These are phyloP conservation scores for Ivindomyrus marchei DNA, from an alignment of 2,113 vertebrate genomes.

Conservation along the genomic window DNA sequence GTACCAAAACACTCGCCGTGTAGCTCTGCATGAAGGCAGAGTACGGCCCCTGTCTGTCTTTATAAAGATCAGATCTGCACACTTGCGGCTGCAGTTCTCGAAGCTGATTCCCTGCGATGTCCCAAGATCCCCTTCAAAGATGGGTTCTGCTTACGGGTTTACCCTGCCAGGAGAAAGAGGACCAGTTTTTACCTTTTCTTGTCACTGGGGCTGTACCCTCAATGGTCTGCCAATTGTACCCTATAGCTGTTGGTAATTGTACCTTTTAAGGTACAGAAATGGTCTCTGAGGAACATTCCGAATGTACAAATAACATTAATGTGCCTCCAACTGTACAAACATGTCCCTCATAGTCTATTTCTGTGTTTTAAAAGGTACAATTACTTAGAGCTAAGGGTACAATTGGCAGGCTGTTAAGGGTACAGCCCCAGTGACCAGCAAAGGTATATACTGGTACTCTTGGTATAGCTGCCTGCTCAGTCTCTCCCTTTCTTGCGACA, in stretches of 20 bases:
- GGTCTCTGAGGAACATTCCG: background rate
- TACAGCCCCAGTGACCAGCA: background rate
- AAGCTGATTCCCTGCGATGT: background rate
- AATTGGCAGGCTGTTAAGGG: background rate
- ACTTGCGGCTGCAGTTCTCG: background rate
- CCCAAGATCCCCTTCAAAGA: background rate
- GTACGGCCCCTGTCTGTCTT: background rate
- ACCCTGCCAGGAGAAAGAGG: background rate
- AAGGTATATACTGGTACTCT: background rate
- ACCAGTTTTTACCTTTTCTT: background rate
- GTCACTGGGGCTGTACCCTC: background rate
- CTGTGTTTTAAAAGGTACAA: background rate
- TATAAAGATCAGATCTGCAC: background rate
- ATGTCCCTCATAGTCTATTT: background rate
- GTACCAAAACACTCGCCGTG: background rate
- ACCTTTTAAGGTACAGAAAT: background rate
- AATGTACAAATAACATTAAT: background rate
- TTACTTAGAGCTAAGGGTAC: background rate
- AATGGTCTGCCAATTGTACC: background rate
- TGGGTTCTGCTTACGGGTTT: background rate
- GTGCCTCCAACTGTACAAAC: background rate
- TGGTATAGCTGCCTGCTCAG: background rate
- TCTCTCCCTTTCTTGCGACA: background rate
- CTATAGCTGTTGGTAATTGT: background rate
- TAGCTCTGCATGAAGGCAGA: background rate